phyloP scores from a whole-genome alignment of 2,113 vertebrate species.

The Monarcha castaneiventris region DNA sequence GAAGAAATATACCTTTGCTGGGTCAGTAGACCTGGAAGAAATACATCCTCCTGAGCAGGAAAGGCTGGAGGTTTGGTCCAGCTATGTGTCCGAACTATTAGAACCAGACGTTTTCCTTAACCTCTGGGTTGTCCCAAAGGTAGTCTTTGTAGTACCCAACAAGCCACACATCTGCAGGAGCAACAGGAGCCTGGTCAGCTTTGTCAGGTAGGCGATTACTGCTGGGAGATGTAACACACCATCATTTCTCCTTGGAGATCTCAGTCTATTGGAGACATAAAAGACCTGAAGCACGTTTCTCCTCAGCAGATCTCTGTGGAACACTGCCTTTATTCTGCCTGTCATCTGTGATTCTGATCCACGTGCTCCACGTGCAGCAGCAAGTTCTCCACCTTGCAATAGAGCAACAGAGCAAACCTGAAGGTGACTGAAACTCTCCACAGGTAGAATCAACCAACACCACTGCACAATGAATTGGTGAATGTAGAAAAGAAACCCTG shows the following conservation, averaged over 20 bases:
- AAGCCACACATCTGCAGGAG: neutral
- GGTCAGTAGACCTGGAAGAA: neutral
- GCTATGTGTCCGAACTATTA: neutral
- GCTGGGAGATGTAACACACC: neutral
- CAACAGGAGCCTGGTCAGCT: neutral
- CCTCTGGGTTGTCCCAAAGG: neutral
- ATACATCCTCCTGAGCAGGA: neutral
- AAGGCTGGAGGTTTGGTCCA: neutral
- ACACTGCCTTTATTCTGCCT: neutral
- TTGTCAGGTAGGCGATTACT: neutral
- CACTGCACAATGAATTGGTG: no score
- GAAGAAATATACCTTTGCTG: neutral
- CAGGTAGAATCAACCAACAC: neutral
- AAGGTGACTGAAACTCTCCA: neutral
- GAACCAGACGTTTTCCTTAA: neutral
- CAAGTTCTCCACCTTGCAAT: no score
- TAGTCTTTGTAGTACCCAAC: neutral
- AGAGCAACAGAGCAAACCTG: neutral
- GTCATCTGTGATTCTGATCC: neutral
- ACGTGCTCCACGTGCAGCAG: neutral
- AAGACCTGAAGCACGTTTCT: neutral
- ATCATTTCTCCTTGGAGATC: neutral
- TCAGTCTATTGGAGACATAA: fast-evolving
- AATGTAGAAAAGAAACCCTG: neutral
- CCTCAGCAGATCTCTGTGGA: neutral